A percentile compares a stretch with the other conserved stretches of the same genome.
Evolutionary conservation across 2,888 invertebrate species (phyloP).

Genomic region (Elmis aenea): DNA sequence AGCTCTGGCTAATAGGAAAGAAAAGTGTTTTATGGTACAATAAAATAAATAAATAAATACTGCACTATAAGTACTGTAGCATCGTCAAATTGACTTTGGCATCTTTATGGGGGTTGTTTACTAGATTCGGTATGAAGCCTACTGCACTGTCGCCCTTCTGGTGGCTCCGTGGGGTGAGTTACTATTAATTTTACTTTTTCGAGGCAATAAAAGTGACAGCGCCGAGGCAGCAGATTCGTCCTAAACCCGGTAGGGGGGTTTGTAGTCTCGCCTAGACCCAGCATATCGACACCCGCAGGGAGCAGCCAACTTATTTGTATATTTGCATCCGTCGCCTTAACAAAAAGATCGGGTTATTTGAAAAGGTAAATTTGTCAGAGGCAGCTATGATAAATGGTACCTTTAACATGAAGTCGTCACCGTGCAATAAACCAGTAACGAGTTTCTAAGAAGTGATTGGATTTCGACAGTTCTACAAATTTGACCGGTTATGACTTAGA

Average conservation of each 20-base stretch:
- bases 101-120: constrained; percentile 18
- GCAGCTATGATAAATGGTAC: constrained; percentile 11
- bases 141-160: constrained; percentile 12
- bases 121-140: constrained; percentile 7
- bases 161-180: constrained; percentile 13
- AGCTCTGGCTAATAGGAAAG: no score
- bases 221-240: constrained; percentile 12
- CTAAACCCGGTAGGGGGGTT: constrained; percentile 13
- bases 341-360: constrained; percentile 12
- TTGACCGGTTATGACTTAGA: neutral
- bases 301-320: constrained; percentile 20
- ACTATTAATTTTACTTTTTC: constrained; percentile 27
- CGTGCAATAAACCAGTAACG: neutral
- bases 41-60: no score
- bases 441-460: neutral
- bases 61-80: no score
- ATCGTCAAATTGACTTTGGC: no score
- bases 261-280: constrained; percentile 12
- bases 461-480: neutral
- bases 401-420: neutral
- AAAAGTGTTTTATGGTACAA: no score
- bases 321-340: constrained; percentile 15
- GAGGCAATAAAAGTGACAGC: constrained; percentile 28
- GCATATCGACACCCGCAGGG: constrained; percentile 9
- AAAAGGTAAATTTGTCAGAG: constrained; percentile 18